These are phyloP conservation scores for Porites lobata DNA, from an alignment of 92 coral and sea anemone species.

Conservation along the genomic window DNA sequence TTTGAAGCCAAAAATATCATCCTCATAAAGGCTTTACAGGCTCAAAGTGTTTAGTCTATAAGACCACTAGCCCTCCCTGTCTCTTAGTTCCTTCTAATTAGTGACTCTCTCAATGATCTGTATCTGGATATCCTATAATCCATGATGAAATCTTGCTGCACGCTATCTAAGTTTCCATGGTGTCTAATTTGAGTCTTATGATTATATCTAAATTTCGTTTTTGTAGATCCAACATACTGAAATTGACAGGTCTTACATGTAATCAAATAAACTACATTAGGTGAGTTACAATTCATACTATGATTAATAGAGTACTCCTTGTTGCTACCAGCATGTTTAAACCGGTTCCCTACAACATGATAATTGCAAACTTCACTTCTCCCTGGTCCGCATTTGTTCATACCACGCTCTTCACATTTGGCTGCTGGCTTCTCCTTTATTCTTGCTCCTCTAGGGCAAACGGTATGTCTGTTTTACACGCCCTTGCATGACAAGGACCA, in stretches of 20 bases:
- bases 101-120: no score
- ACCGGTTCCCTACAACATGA: no score
- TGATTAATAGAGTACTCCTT: no score
- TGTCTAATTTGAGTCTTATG: neutral
- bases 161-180: neutral
- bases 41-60: no score
- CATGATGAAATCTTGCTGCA: no score
- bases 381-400: neutral
- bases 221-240: neutral
- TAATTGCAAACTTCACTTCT: neutral
- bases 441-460: constrained; percentile 40
- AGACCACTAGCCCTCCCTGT: no score
- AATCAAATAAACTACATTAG: neutral
- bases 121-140: no score
- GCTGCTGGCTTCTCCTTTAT: neutral
- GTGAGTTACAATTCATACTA: neutral
- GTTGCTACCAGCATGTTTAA: no score
- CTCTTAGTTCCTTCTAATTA: no score
- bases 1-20: no score
- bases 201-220: neutral
- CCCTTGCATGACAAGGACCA: constrained; percentile 41
- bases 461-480: constrained; percentile 43
- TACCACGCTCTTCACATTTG: neutral
- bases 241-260: neutral
- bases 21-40: no score